A percentile compares a stretch with the other conserved stretches of the same genome.
Evolutionary conservation across 2,113 vertebrate species (phyloP).

Genomic region (Dryoscopus gambensis): DNA sequence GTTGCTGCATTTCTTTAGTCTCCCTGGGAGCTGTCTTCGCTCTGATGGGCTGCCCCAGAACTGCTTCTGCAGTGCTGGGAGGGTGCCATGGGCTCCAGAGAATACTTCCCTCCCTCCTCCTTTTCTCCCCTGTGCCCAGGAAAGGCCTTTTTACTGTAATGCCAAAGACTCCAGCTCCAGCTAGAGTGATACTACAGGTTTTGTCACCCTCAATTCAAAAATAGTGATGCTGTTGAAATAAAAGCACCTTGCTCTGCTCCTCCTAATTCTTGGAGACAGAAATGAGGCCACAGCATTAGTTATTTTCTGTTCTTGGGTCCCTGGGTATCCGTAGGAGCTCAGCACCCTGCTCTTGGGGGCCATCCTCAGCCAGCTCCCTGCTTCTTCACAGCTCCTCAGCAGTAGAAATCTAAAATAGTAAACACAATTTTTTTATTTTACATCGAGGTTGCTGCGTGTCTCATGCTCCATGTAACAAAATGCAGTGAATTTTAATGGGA

Average conservation of each 20-base stretch:
- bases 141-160: neutral
- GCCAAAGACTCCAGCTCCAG: neutral
- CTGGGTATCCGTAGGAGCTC: neutral
- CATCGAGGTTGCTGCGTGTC: neutral
- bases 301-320: neutral
- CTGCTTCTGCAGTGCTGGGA: fast-evolving
- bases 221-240: neutral
- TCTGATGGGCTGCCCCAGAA: neutral
- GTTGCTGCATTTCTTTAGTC: neutral
- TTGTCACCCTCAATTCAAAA: neutral
- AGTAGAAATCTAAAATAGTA: neutral
- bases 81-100: neutral
- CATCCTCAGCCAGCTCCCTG: neutral
- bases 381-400: neutral
- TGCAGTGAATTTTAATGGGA: neutral
- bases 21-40: neutral
- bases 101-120: fast-evolving
- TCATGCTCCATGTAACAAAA: neutral
- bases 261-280: neutral
- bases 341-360: neutral
- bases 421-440: neutral
- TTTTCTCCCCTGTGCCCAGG: neutral
- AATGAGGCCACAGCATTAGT: neutral
- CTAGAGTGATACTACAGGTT: neutral
- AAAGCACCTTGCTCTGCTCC: neutral